Evolutionary conservation across 2,113 vertebrate species (phyloP).

Genomic region (Ahaetulla prasina): DNA sequence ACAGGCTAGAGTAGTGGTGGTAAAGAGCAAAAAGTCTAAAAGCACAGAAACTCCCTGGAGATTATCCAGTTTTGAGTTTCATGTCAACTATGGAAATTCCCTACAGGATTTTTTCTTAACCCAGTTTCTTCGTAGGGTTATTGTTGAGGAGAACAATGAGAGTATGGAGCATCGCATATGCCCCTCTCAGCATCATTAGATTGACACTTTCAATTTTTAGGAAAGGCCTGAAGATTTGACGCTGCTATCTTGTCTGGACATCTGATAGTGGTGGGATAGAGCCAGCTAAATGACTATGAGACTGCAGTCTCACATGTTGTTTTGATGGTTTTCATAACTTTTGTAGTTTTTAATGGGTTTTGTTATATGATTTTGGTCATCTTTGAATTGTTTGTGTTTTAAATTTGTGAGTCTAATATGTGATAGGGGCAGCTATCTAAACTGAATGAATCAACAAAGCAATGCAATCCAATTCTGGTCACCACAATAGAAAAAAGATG

Average conservation of each 20-base stretch:
- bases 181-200: background rate
- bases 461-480: background rate
- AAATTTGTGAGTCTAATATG: background rate
- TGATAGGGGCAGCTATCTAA: background rate
- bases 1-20: background rate
- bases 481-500: too few species aligned
- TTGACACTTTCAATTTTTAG: background rate
- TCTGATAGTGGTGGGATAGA: background rate
- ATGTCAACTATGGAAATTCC: background rate
- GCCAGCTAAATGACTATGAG: background rate
- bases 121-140: background rate
- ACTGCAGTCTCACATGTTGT: background rate
- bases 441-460: background rate
- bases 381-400: background rate
- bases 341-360: background rate
- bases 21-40: background rate
- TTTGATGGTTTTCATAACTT: background rate
- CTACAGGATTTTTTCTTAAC: background rate
- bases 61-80: background rate
- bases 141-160: background rate
- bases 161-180: background rate
- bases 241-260: background rate
- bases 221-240: background rate
- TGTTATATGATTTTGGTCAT: background rate
- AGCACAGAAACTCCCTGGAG: background rate